Conservation (phyloP, 2,797 vertebrate genomes). For the Sebastes minor region DNA sequence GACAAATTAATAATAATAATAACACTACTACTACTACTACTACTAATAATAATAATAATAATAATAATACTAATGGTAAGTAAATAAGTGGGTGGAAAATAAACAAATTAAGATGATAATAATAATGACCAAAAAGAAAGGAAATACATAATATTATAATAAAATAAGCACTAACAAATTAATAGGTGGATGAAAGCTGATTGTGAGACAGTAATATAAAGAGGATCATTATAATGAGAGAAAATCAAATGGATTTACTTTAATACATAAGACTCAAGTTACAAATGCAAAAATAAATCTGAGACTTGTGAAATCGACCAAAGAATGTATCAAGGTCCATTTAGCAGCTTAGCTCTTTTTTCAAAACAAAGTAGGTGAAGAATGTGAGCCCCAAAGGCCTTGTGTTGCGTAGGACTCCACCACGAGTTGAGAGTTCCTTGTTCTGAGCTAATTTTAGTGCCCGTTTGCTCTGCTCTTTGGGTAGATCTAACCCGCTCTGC, state of each 20-base stretch:
- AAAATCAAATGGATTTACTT: background rate
- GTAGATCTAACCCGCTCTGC: constrained; percentile 31
- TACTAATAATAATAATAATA: background rate
- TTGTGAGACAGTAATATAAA: background rate
- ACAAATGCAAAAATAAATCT: background rate
- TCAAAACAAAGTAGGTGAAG: constrained; percentile 1
- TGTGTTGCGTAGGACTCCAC: constrained; percentile 24
- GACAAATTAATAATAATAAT: background rate
- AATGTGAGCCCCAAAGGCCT: constrained; percentile 21
- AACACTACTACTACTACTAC: background rate
- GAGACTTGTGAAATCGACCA: background rate
- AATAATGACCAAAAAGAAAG: too few species aligned
- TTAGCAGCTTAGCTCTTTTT: background rate
- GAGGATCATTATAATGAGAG: background rate
- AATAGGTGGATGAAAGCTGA: background rate
- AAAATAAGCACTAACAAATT: too few species aligned
- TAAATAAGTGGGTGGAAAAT: too few species aligned
- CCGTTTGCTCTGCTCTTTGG: constrained; percentile 38
- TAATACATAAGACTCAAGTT: background rate
- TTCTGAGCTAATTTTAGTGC: constrained; percentile 44
- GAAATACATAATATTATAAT: too few species aligned
- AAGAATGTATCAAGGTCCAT: background rate
- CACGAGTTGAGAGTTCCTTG: constrained; percentile 10
- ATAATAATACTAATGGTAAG: background rate
- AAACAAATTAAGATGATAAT: too few species aligned